phyloP scores from a whole-genome alignment of 1,140 invertebrate genomes.

The Drosophila virilis region DNA sequence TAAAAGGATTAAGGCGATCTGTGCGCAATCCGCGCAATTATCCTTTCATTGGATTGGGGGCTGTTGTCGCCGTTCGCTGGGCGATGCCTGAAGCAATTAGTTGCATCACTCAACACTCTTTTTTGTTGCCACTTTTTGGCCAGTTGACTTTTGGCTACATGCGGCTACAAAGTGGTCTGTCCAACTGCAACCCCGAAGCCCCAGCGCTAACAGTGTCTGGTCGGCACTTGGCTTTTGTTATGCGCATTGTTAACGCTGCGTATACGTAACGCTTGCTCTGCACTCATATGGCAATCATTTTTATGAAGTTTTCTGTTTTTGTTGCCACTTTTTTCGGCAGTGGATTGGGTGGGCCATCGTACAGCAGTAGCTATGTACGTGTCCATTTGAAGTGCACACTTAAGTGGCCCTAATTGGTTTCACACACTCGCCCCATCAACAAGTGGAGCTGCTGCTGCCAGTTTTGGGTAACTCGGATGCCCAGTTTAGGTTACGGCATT shows the following conservation, averaged over 20 bases:
- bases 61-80: constrained; percentile 14
- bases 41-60: constrained; percentile 71
- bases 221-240: constrained; percentile 54
- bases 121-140: constrained; percentile 60
- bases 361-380: constrained; percentile 30
- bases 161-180: constrained; percentile 30
- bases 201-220: constrained; percentile 28
- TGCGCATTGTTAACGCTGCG: constrained; percentile 64
- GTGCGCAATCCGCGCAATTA: constrained; percentile 81
- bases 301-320: constrained; percentile 48
- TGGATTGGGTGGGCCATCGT: not conserved
- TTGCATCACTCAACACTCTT: constrained; percentile 79
- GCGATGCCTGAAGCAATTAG: constrained; percentile 71
- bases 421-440: constrained; percentile 69
- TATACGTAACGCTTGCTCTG: constrained; percentile 65
- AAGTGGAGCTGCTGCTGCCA: constrained; percentile 51
- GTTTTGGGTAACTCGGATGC: constrained; percentile 38
- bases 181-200: not conserved
- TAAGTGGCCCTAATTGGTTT: constrained; percentile 82
- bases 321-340: constrained; percentile 33
- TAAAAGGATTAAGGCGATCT: constrained; percentile 83
- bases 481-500: constrained; percentile 27
- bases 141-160: constrained; percentile 78
- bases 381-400: constrained; percentile 74
- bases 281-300: constrained; percentile 61